phyloP scores from a whole-genome alignment of 2,797 vertebrate species.

The Nannoperca australis region DNA sequence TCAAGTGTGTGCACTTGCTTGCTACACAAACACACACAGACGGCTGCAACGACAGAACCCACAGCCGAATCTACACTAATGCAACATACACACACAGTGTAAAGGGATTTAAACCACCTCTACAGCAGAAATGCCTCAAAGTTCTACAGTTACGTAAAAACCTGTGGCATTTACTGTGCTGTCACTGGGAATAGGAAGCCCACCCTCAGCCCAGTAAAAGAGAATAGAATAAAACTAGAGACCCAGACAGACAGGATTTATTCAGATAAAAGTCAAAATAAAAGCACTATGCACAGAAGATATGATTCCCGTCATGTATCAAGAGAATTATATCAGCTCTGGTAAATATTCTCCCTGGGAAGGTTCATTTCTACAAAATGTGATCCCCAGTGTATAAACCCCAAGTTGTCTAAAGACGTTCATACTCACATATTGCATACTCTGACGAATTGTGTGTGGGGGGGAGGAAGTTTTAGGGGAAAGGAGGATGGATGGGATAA shows the following conservation, averaged over 20 bases:
- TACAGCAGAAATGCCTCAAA: conserved; percentile 25
- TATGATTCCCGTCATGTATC: conserved; percentile 23
- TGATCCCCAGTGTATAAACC: conserved; percentile 34
- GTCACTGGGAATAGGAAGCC: conserved; percentile 30
- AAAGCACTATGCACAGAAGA: conserved; percentile 4
- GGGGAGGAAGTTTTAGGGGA: conserved; percentile 60
- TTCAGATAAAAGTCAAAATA: conserved; percentile 12
- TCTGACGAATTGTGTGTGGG: conserved; percentile 79
- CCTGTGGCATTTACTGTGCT: conserved; percentile 11
- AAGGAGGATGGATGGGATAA: conserved; percentile 62
- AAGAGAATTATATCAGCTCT: conserved; percentile 44
- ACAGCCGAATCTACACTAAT: conserved; percentile 27
- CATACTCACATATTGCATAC: conserved; percentile 90
- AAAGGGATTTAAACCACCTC: conserved; percentile 11
- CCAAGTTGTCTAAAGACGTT: conserved; percentile 55
- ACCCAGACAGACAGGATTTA: conserved; percentile 19
- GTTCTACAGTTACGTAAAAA: conserved; percentile 18
- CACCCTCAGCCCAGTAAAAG: conserved; percentile 19
- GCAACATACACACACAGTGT: conserved; percentile 31
- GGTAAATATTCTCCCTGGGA: conserved; percentile 31
- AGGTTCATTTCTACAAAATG: conserved; percentile 1
- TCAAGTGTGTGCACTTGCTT: conserved; percentile 14
- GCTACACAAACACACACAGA: background rate
- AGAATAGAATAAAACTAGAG: conserved; percentile 34
- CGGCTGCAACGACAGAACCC: conserved; percentile 23